Conservation (phyloP, 2,797 vertebrate genomes). For the Pristis pectinata region DNA sequence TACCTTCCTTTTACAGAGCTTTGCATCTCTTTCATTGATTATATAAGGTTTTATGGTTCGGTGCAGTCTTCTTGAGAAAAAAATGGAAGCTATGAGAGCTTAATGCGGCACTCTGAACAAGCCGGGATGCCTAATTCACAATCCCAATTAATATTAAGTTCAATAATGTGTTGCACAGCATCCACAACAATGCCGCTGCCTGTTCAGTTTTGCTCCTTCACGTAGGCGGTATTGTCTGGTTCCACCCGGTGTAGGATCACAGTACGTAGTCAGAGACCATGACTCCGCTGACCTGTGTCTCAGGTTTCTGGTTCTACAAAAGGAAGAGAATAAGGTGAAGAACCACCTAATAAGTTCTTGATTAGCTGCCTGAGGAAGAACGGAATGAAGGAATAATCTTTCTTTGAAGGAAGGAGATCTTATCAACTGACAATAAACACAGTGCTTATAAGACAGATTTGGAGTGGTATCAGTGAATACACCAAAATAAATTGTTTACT, state of each 20-base stretch:
- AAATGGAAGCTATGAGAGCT: background rate
- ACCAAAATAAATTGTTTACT: background rate
- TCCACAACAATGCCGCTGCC: background rate
- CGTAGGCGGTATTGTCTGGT: background rate
- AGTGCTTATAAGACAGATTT: background rate
- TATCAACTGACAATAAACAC: background rate
- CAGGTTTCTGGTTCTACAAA: background rate
- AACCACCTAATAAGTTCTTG: background rate
- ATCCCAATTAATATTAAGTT: background rate
- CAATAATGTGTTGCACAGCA: background rate
- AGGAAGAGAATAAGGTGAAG: background rate
- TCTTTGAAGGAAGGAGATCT: background rate
- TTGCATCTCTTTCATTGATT: background rate
- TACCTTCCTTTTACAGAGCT: background rate
- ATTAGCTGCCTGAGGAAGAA: background rate
- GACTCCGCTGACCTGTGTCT: background rate
- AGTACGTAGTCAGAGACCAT: background rate
- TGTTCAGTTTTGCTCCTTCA: background rate
- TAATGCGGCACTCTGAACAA: background rate
- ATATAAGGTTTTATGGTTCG: background rate
- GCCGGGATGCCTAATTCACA: background rate
- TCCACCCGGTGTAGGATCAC: background rate
- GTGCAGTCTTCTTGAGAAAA: background rate
- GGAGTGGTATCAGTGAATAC: background rate
- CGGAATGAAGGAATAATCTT: background rate